These are phyloP conservation scores for Drosophila ohnishii DNA, from an alignment of 1,140 invertebrate species.

Conservation along the genomic window DNA sequence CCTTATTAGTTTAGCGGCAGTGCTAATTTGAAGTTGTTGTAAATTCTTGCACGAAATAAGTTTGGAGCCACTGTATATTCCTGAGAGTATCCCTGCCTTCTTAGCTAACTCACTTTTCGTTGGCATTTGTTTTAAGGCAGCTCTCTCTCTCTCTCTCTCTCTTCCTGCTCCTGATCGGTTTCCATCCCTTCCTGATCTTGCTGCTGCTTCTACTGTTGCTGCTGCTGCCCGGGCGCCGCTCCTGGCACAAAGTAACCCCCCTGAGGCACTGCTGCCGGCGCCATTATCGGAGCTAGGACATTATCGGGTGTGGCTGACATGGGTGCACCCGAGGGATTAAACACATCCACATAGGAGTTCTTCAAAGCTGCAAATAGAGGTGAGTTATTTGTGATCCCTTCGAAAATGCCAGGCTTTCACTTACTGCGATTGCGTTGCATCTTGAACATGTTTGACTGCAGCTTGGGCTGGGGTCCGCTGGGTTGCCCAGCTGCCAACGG, in stretches of 20 bases:
- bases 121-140: conserved; percentile 29
- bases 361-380: conserved; percentile 85
- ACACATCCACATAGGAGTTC: conserved; percentile 93
- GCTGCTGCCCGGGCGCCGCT: conserved; percentile 46
- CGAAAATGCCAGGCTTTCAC: conserved; percentile 48
- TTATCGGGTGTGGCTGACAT: conserved; percentile 82
- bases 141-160: neutral
- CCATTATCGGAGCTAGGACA: conserved; percentile 84
- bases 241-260: conserved; percentile 83
- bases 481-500: conserved; percentile 3
- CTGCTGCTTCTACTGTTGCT: conserved; percentile 32
- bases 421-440: conserved; percentile 89
- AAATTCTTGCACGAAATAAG: no score
- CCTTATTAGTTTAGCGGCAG: no score
- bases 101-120: conserved; percentile 33
- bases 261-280: conserved; percentile 76
- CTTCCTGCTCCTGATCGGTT: neutral
- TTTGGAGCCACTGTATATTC: no score
- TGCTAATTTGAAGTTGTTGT: no score
- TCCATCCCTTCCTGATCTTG: conserved; percentile 9
- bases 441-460: conserved; percentile 89
- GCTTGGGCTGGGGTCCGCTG: conserved; percentile 82
- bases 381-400: no score
- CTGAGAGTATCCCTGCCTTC: neutral
- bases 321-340: conserved; percentile 87